phyloP scores from a whole-genome alignment of 2,888 invertebrate genomes.

The Eledona agricola region DNA sequence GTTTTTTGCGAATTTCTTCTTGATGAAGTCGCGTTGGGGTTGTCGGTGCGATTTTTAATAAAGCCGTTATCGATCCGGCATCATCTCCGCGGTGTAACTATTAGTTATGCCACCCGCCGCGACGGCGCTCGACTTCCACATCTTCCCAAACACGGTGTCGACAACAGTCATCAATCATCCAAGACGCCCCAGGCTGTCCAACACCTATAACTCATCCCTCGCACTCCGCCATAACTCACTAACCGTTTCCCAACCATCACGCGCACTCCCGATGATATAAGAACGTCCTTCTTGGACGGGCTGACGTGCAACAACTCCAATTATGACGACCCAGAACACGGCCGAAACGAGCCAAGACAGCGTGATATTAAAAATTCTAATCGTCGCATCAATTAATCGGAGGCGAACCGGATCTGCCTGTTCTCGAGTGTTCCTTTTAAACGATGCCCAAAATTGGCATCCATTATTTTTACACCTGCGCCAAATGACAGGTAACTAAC shows the following conservation, averaged over 20 bases:
- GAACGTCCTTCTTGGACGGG: conserved; percentile 40
- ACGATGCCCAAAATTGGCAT: too few species aligned
- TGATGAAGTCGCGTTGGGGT: conserved; percentile 12
- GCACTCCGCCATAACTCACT: conserved; percentile 36
- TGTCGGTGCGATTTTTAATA: conserved; percentile 37
- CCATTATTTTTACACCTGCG: too few species aligned
- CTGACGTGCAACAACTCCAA: conserved; percentile 36
- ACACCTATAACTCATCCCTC: conserved; percentile 49
- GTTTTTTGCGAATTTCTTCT: conserved; percentile 21
- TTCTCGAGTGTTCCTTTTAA: too few species aligned
- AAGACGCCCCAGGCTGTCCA: conserved; percentile 54
- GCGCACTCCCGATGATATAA: conserved; percentile 38
- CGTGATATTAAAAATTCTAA: conserved; percentile 54
- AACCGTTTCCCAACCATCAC: conserved; percentile 37
- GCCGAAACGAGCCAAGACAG: conserved; percentile 49
- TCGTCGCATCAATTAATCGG: conserved; percentile 50
- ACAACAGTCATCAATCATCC: conserved; percentile 62
- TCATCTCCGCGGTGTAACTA: conserved; percentile 56
- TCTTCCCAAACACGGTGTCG: conserved; percentile 61
- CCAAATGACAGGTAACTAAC: too few species aligned
- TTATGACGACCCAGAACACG: conserved; percentile 34
- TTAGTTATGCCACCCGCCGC: conserved; percentile 59
- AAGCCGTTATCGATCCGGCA: conserved; percentile 49
- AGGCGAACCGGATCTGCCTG: too few species aligned
- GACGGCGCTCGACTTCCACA: conserved; percentile 57